A percentile compares a stretch with the other conserved stretches of the same genome.
These are phyloP conservation scores for Tanypteryx hageni DNA, from an alignment of 2,888 invertebrate genomes.

Conservation along the genomic window DNA sequence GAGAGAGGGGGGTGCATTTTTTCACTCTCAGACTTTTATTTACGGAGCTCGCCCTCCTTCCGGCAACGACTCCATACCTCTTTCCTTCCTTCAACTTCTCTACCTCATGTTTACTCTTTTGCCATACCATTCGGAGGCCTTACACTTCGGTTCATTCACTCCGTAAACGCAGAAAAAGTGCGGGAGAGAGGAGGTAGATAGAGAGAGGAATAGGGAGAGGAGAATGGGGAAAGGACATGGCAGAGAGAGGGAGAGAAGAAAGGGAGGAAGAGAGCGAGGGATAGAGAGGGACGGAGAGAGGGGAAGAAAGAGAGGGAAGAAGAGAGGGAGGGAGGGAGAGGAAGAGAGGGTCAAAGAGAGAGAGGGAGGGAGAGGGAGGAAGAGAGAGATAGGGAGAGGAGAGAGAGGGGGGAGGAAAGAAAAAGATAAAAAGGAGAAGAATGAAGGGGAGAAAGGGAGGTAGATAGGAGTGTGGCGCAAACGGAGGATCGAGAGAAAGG, in stretches of 20 bases:
- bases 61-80: background rate
- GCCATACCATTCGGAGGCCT: background rate
- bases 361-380: background rate
- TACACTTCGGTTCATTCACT: background rate
- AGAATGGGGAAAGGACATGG: background rate
- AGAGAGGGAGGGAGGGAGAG: background rate
- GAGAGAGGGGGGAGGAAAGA: too few relatives aligned
- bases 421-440: too few relatives aligned
- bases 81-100: background rate
- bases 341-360: background rate
- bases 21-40: background rate
- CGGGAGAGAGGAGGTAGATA: background rate
- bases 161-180: background rate
- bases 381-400: background rate
- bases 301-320: background rate
- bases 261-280: background rate
- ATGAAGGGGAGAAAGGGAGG: too few relatives aligned
- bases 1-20: background rate
- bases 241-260: background rate
- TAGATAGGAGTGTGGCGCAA: too few relatives aligned
- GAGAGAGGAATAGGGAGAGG: background rate
- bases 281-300: background rate
- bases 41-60: background rate
- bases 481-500: background rate
- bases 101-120: background rate